phyloP scores from a whole-genome alignment of 2,113 vertebrate species.

The Xyliphius kryptos region DNA sequence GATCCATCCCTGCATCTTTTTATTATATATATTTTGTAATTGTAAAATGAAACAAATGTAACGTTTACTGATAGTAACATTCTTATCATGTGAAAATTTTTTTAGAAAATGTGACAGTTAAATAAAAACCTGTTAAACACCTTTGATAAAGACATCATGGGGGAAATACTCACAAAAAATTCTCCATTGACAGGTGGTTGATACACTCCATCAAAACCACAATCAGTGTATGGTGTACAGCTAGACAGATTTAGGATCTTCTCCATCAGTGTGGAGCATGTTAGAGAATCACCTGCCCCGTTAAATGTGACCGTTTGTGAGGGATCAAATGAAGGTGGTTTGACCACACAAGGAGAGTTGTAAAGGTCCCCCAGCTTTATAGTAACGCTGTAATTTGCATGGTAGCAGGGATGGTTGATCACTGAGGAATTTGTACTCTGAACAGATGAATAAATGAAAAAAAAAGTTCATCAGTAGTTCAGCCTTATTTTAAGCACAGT shows the following conservation, averaged over 20 bases:
- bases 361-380: slow-evolving; percentile 40
- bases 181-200: slow-evolving; percentile 56
- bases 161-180: slow-evolving; percentile 60
- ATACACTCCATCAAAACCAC: slow-evolving; percentile 58
- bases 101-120: neutral
- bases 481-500: neutral
- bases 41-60: too few relatives aligned
- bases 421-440: neutral
- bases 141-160: neutral
- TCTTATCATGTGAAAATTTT: too few relatives aligned
- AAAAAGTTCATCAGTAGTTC: neutral
- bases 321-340: neutral
- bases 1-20: too few relatives aligned
- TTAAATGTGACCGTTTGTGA: slow-evolving; percentile 43
- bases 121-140: neutral
- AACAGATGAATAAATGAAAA: neutral
- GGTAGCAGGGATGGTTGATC: slow-evolving; percentile 67
- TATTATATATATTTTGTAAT: too few relatives aligned
- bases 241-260: slow-evolving; percentile 56
- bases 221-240: slow-evolving; percentile 49
- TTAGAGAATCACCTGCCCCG: slow-evolving; percentile 48
- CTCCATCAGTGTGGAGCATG: slow-evolving; percentile 48
- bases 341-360: slow-evolving; percentile 55
- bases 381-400: slow-evolving; percentile 45
- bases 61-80: too few relatives aligned